Evolutionary conservation across 2,113 vertebrate species (phyloP), one percentile per base, ranked within the genome.

Genomic region (Pelobates fuscus): DNA sequence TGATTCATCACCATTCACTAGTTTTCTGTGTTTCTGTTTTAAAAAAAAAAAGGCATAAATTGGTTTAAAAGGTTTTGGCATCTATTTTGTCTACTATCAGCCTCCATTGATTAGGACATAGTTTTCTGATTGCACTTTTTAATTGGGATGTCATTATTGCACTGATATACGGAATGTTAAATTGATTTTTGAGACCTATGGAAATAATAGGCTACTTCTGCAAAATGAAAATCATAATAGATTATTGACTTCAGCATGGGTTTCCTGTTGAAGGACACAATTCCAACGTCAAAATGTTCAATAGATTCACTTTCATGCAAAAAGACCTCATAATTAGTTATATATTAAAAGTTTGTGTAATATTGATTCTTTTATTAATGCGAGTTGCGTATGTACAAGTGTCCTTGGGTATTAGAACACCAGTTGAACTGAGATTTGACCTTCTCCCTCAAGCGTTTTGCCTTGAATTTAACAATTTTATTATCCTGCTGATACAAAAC

Each of bases 161-260:
- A 88, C 86, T 90, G 89, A 90, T 89, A 88, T 88, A 82, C 84
- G 83, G 89, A 92, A 89, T 80, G 84, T 84, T 86, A 75, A 81
- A 93, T 93, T 92, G 92, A 93, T 94, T 91, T 89, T 64, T 80
- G 67, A 87, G 86, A 82, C 87, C 87, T 90, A 88, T 91, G 89
- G 86, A 92, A 93, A 91, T 92, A 87, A 90, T 89, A 87, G 76
- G 62, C 75, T 82, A 79, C 84, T 86, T 88, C 83, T 86, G 85
- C 84, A 88, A 93, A 90, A 91, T 93, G 90, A 91, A 93, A 95
- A 94, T 93, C 92, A 94, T 95, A 92, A 94, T 92, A 92, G 91
- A 91, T 91, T 93, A 93, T 93, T 89, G 92, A 93, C 86, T 84
- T 87, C 84, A 77, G 76, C 71, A 78, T 81, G 83, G 82, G 85